Conservation (phyloP, 2,113 vertebrate species). For the Tragelaphus buxtoni region DNA sequence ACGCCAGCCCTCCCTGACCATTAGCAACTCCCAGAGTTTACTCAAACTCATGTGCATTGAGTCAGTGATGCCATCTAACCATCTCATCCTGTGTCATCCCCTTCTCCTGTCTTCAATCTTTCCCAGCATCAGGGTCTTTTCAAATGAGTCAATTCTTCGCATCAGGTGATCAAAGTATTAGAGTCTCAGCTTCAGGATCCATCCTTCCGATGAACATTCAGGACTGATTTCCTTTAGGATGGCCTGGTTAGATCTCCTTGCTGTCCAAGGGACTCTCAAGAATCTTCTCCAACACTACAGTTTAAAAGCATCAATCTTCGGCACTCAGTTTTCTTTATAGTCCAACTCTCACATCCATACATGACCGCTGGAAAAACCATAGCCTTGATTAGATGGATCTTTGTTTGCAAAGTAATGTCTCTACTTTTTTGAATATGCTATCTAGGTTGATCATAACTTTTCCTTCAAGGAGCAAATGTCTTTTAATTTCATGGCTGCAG, state of each 20-base stretch:
- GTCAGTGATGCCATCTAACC: no score
- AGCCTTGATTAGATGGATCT: background rate
- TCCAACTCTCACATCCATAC: background rate
- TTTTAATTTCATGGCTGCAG: background rate
- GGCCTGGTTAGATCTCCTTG: background rate
- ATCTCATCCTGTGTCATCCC: no score
- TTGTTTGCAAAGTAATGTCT: background rate
- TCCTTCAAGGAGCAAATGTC: background rate
- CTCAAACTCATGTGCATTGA: no score
- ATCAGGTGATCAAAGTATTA: no score
- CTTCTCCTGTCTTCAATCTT: no score
- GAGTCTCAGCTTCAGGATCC: no score
- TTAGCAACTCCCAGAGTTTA: no score
- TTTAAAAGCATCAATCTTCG: background rate
- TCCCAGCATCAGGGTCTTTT: no score
- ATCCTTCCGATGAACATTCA: no score
- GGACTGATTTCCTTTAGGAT: background rate
- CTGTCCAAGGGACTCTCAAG: background rate
- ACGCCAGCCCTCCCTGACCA: no score
- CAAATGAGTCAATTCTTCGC: no score
- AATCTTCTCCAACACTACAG: background rate
- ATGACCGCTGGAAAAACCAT: background rate
- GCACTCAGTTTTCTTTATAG: background rate
- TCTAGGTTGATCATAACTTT: background rate
- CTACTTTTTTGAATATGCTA: background rate